A percentile compares a stretch with the other conserved stretches of the same genome.
phyloP scores from a whole-genome alignment of 2,113 vertebrate species.

The Neopipo cinnamomea region DNA sequence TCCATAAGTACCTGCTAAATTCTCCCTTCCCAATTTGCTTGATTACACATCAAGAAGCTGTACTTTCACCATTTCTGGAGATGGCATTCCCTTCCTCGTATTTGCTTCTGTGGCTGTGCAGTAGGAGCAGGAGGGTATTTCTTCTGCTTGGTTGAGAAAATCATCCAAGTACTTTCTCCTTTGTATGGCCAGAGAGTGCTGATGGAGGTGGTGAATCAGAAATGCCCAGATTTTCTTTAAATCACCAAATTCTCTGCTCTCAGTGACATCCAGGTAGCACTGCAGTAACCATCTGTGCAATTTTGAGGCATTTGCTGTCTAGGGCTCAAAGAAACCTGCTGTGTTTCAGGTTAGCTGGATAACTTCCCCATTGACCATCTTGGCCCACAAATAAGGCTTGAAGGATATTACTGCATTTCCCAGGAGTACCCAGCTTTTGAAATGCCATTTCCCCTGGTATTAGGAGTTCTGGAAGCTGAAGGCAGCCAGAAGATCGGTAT shows the following conservation, averaged over 20 bases:
- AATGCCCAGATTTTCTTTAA: not conserved
- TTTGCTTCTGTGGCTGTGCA: not conserved
- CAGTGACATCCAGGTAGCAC: not conserved
- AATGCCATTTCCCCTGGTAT: not conserved
- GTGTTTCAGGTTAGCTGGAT: not conserved
- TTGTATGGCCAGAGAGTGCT: not conserved
- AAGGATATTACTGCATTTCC: not conserved
- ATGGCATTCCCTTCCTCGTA: rapidly evolving
- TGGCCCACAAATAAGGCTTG: not conserved
- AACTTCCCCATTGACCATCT: not conserved
- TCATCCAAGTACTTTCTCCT: not conserved
- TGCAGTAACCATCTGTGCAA: not conserved
- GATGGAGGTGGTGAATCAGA: not conserved
- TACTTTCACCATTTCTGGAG: not conserved
- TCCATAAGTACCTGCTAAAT: not conserved
- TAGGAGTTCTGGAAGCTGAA: not conserved
- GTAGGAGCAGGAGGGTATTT: not conserved
- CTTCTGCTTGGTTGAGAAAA: not conserved
- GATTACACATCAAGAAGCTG: not conserved
- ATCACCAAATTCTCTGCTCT: not conserved
- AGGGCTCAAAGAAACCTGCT: not conserved
- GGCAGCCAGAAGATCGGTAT: not conserved
- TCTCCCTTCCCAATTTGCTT: not conserved
- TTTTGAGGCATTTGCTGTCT: not conserved
- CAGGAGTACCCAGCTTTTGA: not conserved